A percentile compares a stretch with the other conserved stretches of the same genome.
Conservation (phyloP, 2,113 vertebrate genomes). For the Nymphicus hollandicus region DNA sequence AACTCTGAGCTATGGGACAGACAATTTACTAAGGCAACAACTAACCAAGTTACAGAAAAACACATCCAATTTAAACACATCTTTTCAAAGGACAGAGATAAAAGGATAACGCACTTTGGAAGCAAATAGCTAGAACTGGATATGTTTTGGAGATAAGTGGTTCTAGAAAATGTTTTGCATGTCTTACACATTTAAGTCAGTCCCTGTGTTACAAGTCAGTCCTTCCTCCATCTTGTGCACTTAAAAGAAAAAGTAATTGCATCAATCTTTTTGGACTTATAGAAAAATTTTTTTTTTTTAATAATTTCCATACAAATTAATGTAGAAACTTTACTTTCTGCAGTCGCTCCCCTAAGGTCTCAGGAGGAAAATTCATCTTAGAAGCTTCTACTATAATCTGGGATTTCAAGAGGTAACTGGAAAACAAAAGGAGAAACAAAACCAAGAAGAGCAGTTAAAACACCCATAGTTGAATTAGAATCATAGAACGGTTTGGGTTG, state of each 20-base stretch:
- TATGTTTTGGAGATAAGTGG: not conserved
- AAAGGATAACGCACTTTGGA: not conserved
- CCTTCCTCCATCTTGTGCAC: not conserved
- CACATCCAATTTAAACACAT: not conserved
- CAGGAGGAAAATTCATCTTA: slow-evolving; percentile 72
- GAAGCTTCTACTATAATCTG: slow-evolving; percentile 73
- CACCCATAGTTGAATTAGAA: not conserved
- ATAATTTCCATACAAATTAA: not conserved
- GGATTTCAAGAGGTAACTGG: slow-evolving; percentile 82
- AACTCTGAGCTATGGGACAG: not conserved
- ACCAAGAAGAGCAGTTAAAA: not conserved
- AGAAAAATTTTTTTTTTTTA: not conserved
- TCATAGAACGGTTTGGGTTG: not conserved
- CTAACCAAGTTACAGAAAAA: not conserved
- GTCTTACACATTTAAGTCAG: not conserved
- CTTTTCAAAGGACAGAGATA: not conserved
- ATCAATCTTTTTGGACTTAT: not conserved
- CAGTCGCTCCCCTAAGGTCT: slow-evolving; percentile 40
- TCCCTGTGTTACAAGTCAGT: not conserved
- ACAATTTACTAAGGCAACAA: not conserved
- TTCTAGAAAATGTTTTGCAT: not conserved
- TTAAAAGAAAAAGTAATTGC: not conserved
- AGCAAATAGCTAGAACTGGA: not conserved
- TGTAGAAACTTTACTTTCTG: slow-evolving; percentile 61
- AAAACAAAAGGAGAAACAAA: slow-evolving; percentile 25